These are phyloP conservation scores for Corythornis madagascariensis DNA, from an alignment of 2,113 vertebrate genomes.

Conservation along the genomic window DNA sequence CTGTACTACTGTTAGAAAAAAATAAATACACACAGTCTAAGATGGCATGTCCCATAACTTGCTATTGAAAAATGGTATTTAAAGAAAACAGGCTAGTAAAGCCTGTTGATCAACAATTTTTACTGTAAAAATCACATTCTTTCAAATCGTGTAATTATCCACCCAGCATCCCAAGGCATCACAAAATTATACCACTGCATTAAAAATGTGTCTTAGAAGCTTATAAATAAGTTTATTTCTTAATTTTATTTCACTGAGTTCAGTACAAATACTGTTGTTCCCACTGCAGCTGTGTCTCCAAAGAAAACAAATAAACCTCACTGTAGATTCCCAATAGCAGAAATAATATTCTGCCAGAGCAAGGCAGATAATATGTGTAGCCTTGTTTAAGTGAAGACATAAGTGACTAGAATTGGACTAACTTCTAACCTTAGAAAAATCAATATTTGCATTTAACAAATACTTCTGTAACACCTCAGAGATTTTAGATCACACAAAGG, in stretches of 20 bases:
- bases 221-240: background rate
- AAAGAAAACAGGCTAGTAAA: background rate
- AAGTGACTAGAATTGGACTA: background rate
- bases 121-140: background rate
- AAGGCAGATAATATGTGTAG: background rate
- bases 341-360: background rate
- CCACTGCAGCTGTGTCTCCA: background rate
- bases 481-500: fast-evolving
- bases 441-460: background rate
- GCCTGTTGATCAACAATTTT: background rate
- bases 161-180: background rate
- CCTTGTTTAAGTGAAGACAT: background rate
- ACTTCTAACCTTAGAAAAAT: background rate
- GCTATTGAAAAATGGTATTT: background rate
- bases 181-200: background rate
- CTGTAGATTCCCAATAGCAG: background rate
- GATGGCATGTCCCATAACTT: background rate
- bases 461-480: background rate
- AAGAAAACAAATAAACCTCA: background rate
- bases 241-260: background rate
- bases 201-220: background rate
- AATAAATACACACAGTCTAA: background rate
- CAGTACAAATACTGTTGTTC: background rate
- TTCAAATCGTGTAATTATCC: background rate
- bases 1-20: background rate